Evolutionary conservation across 2,113 vertebrate species (phyloP), one percentile per base, ranked within the genome.

Genomic region (Lophochroa leadbeateri): DNA sequence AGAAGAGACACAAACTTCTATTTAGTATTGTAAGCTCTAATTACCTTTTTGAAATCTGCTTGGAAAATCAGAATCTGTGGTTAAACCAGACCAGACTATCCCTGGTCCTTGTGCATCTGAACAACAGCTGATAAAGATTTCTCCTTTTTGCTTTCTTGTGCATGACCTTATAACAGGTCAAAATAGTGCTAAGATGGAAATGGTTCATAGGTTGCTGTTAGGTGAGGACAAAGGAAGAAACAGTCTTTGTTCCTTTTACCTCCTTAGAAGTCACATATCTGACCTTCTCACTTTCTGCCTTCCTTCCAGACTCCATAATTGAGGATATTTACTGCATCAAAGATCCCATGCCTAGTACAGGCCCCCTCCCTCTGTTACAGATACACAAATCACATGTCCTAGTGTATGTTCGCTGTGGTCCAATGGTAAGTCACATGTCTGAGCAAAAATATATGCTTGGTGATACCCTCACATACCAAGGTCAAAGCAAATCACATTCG

Each of bases 401-500:
- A 89, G 63, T 91, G 43, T 69, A 71, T 90, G 91, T 94, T 96
- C 5, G 43, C 91, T 95, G 69, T 78, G 88, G 7, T 94, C 88
- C 95, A 91, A 94, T 55, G 81, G 25, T 43, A 97, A 92, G 88
- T 95, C 78, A 94, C 72, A 24, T 72, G 94, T 96, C 85, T 64
- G 63, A 95, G 84, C 65, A 85, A 95, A 91, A 95, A 87, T 96
- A 88, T 91, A 89, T 86, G 31, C 82, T 94, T 88, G 64, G 80
- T 92, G 80, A 97, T 86, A 86, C 7, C 44, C 35, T 82, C 41
- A 72, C 35, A 55, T 41, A 60, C 57, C 83, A 84, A 81, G 83
- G 92, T 92, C 80, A 94, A 92, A 95, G 74, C 52, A 88, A 94
- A 68, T 89, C 74, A 91, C 90, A 94, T 95, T 97, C 84, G 94